These are phyloP conservation scores for Sula dactylatra DNA, from an alignment of 2,113 vertebrate species.

Conservation along the genomic window DNA sequence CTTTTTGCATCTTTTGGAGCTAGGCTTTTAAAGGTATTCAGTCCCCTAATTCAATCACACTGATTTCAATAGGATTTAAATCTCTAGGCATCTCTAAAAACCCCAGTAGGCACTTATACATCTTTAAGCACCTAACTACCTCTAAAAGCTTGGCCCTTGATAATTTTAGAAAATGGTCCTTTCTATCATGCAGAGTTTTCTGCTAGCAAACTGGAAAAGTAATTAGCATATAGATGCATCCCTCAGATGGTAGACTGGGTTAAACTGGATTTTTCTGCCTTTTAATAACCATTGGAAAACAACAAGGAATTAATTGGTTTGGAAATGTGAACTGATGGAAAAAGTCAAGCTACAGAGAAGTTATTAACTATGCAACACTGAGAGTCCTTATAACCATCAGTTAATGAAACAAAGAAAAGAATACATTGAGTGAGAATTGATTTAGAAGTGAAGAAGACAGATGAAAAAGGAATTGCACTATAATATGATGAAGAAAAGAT, in stretches of 20 bases:
- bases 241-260: conserved; percentile 52
- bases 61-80: conserved; percentile 23
- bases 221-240: conserved; percentile 69
- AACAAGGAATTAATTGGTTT: conserved; percentile 66
- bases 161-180: conserved; percentile 52
- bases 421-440: conserved; percentile 49
- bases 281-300: conserved; percentile 66
- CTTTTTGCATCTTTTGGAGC: background rate
- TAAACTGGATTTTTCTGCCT: conserved; percentile 65
- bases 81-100: conserved; percentile 19
- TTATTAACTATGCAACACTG: conserved; percentile 63
- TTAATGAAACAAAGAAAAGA: conserved; percentile 61
- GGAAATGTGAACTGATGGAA: conserved; percentile 60
- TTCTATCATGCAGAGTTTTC: conserved; percentile 51
- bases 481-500: conserved; percentile 11
- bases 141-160: conserved; percentile 24
- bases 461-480: conserved; percentile 26
- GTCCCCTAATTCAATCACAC: conserved; percentile 29
- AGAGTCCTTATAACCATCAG: conserved; percentile 51
- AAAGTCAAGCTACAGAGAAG: conserved; percentile 60
- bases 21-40: background rate
- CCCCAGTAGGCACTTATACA: background rate
- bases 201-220: conserved; percentile 64
- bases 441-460: conserved; percentile 44
- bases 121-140: conserved; percentile 38